Conservation (phyloP, 2,113 vertebrate species). For the Festucalex cinctus region DNA sequence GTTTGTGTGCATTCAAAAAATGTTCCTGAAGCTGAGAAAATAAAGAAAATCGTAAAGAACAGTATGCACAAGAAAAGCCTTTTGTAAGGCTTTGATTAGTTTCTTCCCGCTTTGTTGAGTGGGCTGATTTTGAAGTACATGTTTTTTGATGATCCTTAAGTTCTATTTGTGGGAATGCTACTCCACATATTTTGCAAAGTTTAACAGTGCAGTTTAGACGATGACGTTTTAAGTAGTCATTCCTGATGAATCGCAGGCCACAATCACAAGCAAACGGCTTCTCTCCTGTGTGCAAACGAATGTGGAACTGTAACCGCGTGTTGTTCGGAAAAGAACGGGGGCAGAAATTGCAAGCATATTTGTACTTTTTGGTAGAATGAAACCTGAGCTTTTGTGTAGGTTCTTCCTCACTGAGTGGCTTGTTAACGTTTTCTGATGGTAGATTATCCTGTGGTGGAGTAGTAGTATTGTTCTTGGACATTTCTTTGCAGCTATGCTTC, state of each 20-base stretch:
- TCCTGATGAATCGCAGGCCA: constrained; percentile 70
- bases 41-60: constrained; percentile 67
- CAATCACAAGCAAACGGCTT: constrained; percentile 70
- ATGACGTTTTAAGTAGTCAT: constrained; percentile 72
- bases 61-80: constrained; percentile 73
- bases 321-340: constrained; percentile 57
- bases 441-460: not conserved
- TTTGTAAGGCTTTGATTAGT: constrained; percentile 32
- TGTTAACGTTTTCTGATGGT: constrained; percentile 18
- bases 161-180: constrained; percentile 41
- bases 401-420: constrained; percentile 22
- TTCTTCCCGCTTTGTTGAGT: constrained; percentile 16
- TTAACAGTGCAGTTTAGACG: constrained; percentile 53
- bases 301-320: constrained; percentile 55
- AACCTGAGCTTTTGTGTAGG: constrained; percentile 56
- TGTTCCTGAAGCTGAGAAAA: constrained; percentile 78
- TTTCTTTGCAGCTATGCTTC: constrained; percentile 35
- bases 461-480: not conserved
- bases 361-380: constrained; percentile 51
- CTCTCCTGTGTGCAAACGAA: constrained; percentile 72
- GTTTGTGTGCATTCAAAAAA: constrained; percentile 65
- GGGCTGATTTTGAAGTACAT: constrained; percentile 29
- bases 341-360: constrained; percentile 63
- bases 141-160: constrained; percentile 48
- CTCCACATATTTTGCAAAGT: constrained; percentile 66